Base-by-base conservation (phyloP, 2,797 vertebrate species). In the Sebastes miniatus region DNA sequence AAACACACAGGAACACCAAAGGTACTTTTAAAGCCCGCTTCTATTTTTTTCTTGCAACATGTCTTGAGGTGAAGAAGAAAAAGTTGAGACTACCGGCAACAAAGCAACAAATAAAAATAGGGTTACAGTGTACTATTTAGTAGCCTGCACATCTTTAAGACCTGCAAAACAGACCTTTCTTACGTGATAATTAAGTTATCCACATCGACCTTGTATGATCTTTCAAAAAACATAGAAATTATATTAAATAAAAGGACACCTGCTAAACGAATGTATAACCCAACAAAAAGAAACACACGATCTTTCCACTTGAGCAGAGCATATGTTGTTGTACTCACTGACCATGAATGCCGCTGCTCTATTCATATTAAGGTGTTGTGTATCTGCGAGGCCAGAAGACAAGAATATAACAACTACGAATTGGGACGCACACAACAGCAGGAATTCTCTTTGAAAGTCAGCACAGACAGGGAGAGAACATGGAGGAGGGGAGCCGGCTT, bases 1-100 rank as follows among this genome's bases (percentile, higher is more conserved):
- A 95, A 95, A 96, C 95, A 96, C 94, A 96, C 94, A 94, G 89
- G 90, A 93, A 94, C 94, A 95, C 94, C 94, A 95, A 95, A 95
- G 95, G 95, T 95, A 94, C 92, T 93, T 93, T 93, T 91, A 90
- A 92, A 91, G 91, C 93, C 85, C 73, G 80, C 69, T 90, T 84
- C 88, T 91, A 76, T 90, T 88, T 88, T 81, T 69, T 79, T 85
- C 64, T 86, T 89, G 79, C 91, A 86, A 93, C 86, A 91, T 95
- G 93, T 93, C 95, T 95, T 76, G 83, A 91, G 94, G 95, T 95
- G 84, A 91, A 87, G 77, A 87, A 88, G 78, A 70, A 80, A 83
- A 93, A 92, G 91, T 91, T 94, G 79, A 93, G 87, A 92, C 81
- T 87, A 88, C 85, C 59, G 87, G 94, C 92, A 94, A 94, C 94